Evolutionary conservation across 2,797 vertebrate genomes (phyloP).

Genomic region (Pelochelys cantorii): DNA sequence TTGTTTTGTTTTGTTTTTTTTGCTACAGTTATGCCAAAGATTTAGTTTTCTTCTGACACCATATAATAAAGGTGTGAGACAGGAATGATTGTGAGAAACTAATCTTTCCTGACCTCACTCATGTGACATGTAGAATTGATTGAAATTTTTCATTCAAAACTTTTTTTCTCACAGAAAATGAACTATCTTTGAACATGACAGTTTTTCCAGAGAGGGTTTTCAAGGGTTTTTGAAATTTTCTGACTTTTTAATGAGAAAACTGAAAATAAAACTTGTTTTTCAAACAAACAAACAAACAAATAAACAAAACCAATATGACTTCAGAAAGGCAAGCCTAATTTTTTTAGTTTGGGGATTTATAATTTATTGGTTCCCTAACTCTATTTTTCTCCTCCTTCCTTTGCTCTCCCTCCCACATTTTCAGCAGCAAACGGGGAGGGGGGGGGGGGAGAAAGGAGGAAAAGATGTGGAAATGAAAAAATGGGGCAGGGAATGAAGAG

Average conservation of each 20-base stretch:
- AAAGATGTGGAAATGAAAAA: background rate
- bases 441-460: background rate
- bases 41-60: background rate
- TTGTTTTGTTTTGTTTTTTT: no score
- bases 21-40: background rate
- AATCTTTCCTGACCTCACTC: background rate
- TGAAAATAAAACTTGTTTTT: background rate
- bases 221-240: background rate
- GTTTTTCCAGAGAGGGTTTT: background rate
- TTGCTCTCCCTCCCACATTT: no score
- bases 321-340: background rate
- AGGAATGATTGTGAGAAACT: background rate
- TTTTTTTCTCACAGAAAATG: background rate
- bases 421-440: background rate
- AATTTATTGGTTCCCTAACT: background rate
- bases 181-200: background rate
- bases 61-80: background rate
- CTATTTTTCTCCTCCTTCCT: background rate
- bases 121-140: background rate
- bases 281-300: background rate
- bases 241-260: background rate
- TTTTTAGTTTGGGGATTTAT: background rate
- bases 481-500: no score
- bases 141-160: background rate
- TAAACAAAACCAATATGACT: background rate